Evolutionary conservation across 2,113 vertebrate genomes (phyloP).

Genomic region (Dicerorhinus sumatrensis): DNA sequence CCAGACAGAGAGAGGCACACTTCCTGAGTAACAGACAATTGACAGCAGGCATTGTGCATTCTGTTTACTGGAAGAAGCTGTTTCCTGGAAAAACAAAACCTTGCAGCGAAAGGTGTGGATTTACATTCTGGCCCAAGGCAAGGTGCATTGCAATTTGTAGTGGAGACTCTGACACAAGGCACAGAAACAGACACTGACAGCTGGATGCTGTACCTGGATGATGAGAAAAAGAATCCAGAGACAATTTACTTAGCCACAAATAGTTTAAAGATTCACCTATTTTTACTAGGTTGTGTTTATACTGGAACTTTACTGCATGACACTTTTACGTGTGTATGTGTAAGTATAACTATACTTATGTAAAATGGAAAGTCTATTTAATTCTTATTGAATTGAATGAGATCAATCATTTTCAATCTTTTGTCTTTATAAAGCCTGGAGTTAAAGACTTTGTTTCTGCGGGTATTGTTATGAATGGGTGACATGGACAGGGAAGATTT

Average conservation of each 20-base stretch:
- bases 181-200: background rate
- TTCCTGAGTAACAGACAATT: background rate
- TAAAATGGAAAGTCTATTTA: background rate
- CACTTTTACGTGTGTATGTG: background rate
- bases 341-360: background rate
- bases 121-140: background rate
- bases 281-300: background rate
- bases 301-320: background rate
- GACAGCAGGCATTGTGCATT: background rate
- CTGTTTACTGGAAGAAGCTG: background rate
- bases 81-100: background rate
- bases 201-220: too few species aligned
- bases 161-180: background rate
- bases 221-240: background rate
- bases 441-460: background rate
- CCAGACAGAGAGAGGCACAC: background rate
- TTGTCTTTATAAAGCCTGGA: background rate
- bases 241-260: background rate
- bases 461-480: background rate
- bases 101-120: rapidly evolving
- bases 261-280: background rate
- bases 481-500: background rate
- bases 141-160: background rate
- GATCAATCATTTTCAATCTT: background rate
- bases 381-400: background rate